These are phyloP conservation scores for Drosophila fungiperda DNA, from an alignment of 2,888 invertebrate genomes.

Conservation along the genomic window DNA sequence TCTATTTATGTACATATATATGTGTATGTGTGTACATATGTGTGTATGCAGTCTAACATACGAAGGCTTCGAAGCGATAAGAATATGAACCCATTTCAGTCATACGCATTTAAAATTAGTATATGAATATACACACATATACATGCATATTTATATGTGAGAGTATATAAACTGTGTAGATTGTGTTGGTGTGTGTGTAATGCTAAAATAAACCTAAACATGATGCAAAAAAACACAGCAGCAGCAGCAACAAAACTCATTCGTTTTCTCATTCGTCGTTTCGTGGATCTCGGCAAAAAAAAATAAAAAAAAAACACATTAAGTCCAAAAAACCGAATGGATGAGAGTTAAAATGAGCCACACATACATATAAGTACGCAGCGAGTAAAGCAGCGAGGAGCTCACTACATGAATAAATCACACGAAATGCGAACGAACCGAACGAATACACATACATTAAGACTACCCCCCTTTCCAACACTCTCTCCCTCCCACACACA, in stretches of 20 bases:
- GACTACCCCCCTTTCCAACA: constrained; percentile 8
- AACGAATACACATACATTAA: constrained; percentile 42
- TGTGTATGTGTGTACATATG: constrained; percentile 12
- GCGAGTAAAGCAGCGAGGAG: constrained; percentile 58
- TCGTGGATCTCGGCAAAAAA: constrained; percentile 57
- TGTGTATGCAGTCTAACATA: constrained; percentile 41
- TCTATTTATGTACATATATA: constrained; percentile 15
- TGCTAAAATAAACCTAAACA: constrained; percentile 80
- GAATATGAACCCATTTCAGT: constrained; percentile 68
- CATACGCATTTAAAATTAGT: constrained; percentile 63
- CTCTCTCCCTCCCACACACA: constrained; percentile 48
- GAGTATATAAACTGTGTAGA: constrained; percentile 32
- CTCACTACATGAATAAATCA: constrained; percentile 75
- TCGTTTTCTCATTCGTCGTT: constrained; percentile 79
- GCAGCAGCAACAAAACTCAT: constrained; percentile 65
- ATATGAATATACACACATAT: constrained; percentile 26
- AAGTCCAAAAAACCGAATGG: constrained; percentile 78
- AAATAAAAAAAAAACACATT: constrained; percentile 51
- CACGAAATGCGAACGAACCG: constrained; percentile 76
- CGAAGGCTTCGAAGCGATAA: constrained; percentile 34
- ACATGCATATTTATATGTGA: background rate
- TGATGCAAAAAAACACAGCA: constrained; percentile 67
- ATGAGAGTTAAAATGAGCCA: constrained; percentile 80
- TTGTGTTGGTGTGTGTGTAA: constrained; percentile 46
- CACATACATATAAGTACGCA: constrained; percentile 73